These are phyloP conservation scores for Geotrypetes seraphini DNA, from an alignment of 2,797 vertebrate species.

Conservation along the genomic window DNA sequence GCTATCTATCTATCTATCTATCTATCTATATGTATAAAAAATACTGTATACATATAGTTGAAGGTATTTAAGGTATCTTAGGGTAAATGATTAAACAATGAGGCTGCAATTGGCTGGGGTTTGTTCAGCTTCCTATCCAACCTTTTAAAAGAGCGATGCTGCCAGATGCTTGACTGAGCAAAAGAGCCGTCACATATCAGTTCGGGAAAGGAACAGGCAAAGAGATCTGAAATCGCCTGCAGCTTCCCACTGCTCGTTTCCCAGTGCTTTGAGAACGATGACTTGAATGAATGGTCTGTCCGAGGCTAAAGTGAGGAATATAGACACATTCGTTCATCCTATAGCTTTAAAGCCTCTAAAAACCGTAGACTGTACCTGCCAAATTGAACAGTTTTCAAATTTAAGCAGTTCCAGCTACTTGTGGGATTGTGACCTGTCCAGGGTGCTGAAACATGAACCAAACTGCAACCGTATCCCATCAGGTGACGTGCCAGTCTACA, in stretches of 20 bases:
- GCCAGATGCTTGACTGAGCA: conserved; percentile 29
- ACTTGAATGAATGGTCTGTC: conserved; percentile 29
- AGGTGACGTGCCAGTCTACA: conserved; percentile 76
- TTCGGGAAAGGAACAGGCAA: conserved; percentile 26
- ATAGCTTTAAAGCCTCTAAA: no score
- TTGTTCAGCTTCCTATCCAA: conserved; percentile 23
- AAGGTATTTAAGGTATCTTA: background rate
- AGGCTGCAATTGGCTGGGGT: conserved; percentile 27
- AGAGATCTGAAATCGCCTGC: conserved; percentile 27
- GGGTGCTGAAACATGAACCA: conserved; percentile 78
- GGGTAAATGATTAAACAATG: conserved; percentile 32
- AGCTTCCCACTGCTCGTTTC: conserved; percentile 16
- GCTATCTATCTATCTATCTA: background rate
- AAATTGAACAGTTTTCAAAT: background rate
- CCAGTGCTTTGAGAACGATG: conserved; percentile 20
- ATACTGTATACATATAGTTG: no score
- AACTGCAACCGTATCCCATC: conserved; percentile 82
- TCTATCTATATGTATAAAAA: no score
- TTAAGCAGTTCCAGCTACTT: conserved; percentile 1
- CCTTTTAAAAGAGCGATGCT: conserved; percentile 28
- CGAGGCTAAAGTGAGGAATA: conserved; percentile 25
- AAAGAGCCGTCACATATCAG: conserved; percentile 30
- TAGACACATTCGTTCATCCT: no score
- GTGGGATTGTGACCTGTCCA: conserved; percentile 36
- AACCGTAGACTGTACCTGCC: no score